A percentile compares a stretch with the other conserved stretches of the same genome.
Evolutionary conservation across 2,113 vertebrate species (phyloP).

Genomic region (Pelobates fuscus): DNA sequence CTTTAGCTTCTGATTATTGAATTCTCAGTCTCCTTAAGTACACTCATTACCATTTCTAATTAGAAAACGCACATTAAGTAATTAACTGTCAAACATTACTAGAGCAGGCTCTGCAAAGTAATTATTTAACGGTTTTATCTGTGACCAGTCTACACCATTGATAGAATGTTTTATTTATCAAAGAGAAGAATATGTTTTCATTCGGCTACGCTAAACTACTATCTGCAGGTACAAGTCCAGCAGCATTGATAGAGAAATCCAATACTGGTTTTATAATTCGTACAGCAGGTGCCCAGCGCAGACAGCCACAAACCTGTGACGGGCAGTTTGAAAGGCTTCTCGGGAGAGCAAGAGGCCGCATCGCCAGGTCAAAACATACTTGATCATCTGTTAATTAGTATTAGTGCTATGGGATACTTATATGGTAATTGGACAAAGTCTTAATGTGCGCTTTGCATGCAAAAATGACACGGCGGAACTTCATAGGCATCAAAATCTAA

Average conservation of each 20-base stretch:
- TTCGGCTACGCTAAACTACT: too few species aligned
- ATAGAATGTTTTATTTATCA: not conserved
- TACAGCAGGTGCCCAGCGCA: too few species aligned
- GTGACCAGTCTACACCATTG: not conserved
- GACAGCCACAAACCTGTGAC: not conserved
- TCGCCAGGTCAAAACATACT: not conserved
- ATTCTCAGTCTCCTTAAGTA: not conserved
- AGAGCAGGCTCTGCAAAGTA: conserved; percentile 3
- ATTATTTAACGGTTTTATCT: conserved; percentile 1
- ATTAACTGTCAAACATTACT: conserved; percentile 27
- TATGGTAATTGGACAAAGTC: not conserved
- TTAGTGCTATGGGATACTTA: not conserved
- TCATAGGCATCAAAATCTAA: too few species aligned
- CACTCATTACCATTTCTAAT: conserved; percentile 29
- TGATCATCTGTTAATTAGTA: not conserved
- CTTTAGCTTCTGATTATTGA: not conserved
- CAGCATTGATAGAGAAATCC: too few species aligned
- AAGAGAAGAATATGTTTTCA: too few species aligned
- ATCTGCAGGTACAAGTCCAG: too few species aligned
- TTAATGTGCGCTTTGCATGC: too few species aligned
- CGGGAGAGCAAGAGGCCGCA: too few species aligned
- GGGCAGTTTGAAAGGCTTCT: too few species aligned
- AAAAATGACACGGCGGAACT: too few species aligned
- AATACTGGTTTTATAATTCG: too few species aligned
- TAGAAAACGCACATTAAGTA: conserved; percentile 35